A percentile compares a stretch with the other conserved stretches of the same genome.
Evolutionary conservation across 30 jellyfish, hydroid and myxozoan species (phyloP).

Genomic region (Catostylus mosaicus): DNA sequence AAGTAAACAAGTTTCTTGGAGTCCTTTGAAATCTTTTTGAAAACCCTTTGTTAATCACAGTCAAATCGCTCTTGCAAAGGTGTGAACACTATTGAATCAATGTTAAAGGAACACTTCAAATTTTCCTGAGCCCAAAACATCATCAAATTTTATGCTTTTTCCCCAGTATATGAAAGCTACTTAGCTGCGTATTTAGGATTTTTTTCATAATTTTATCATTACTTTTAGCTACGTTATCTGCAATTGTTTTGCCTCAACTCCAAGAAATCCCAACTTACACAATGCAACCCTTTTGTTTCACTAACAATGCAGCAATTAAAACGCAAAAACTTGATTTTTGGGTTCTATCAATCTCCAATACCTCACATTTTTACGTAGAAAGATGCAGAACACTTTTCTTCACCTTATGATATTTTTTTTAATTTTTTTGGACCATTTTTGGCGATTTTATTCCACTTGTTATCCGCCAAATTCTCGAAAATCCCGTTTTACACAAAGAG

Average conservation of each 20-base stretch:
- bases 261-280: background rate
- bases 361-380: background rate
- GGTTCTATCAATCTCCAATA: background rate
- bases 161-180: background rate
- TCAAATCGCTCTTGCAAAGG: background rate
- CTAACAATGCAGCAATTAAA: too few species aligned
- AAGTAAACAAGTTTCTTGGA: background rate
- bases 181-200: background rate
- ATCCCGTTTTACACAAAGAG: too few species aligned
- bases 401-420: background rate
- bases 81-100: background rate
- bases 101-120: background rate
- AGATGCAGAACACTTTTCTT: background rate
- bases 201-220: background rate
- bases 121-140: background rate
- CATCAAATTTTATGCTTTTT: background rate
- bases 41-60: background rate
- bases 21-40: too few species aligned
- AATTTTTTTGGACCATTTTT: too few species aligned
- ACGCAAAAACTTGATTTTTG: too few species aligned
- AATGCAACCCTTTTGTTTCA: background rate
- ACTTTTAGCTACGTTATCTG: background rate
- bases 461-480: too few species aligned
- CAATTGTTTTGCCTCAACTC: background rate
- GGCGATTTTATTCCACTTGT: too few species aligned